These are phyloP conservation scores for Meloidogyne chitwoodi DNA, from an alignment of 1,140 invertebrate genomes.

Conservation along the genomic window DNA sequence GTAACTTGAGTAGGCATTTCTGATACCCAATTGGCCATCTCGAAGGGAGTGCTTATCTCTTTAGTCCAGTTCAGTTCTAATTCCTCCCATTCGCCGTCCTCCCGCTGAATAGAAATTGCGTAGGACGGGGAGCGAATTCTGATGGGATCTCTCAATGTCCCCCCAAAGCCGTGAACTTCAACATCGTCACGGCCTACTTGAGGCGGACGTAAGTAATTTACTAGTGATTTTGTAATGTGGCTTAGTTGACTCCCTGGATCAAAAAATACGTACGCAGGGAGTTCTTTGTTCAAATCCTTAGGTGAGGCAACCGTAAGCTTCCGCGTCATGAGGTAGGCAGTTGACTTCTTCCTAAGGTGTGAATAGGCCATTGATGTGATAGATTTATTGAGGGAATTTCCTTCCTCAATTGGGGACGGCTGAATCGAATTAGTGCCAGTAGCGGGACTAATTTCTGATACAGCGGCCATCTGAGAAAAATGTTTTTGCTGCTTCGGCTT, in stretches of 20 bases:
- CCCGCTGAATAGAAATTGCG: background rate
- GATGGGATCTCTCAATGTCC: background rate
- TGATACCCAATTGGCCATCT: too few species aligned
- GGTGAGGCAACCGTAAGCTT: too few species aligned
- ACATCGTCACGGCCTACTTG: background rate
- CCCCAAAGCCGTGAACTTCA: background rate
- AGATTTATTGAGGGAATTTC: background rate
- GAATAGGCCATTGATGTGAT: too few species aligned
- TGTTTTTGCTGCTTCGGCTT: too few species aligned
- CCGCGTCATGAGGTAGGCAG: background rate
- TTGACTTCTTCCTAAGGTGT: background rate
- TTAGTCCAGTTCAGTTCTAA: background rate
- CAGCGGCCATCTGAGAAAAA: too few species aligned
- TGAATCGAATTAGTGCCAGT: background rate
- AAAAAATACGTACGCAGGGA: background rate
- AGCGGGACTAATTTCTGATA: background rate
- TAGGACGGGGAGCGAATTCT: background rate
- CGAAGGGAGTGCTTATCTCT: too few species aligned
- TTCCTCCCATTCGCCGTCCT: slow-evolving; percentile 3
- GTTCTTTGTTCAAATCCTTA: too few species aligned
- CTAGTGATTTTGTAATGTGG: background rate
- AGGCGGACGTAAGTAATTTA: background rate
- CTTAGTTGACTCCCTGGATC: background rate
- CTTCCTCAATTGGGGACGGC: too few species aligned
- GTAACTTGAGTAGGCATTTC: background rate